Evolutionary conservation across 2,888 invertebrate species (phyloP).

Genomic region (Strigamia crassipes): DNA sequence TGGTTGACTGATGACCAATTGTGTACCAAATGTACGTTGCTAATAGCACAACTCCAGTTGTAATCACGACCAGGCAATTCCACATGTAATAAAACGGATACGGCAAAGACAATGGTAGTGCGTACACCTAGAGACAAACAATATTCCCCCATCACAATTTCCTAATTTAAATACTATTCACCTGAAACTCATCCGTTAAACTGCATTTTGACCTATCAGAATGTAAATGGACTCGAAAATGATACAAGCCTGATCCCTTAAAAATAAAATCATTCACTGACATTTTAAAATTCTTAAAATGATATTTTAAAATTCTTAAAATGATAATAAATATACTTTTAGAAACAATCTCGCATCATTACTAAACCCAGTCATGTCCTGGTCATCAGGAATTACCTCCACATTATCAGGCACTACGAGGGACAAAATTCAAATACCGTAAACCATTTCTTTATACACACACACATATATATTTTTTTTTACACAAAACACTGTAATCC

Average conservation of each 20-base stretch:
- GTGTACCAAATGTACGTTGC: slow-evolving; percentile 11
- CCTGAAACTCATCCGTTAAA: slow-evolving; percentile 8
- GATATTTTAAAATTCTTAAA: no score
- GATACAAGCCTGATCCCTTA: background rate
- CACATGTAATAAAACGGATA: slow-evolving; percentile 39
- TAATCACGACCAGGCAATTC: background rate
- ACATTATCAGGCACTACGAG: background rate
- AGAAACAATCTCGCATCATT: background rate
- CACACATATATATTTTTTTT: no score
- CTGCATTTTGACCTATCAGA: background rate
- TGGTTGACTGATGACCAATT: slow-evolving; percentile 1
- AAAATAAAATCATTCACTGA: no score
- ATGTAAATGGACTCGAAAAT: background rate
- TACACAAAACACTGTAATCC: slow-evolving; percentile 15
- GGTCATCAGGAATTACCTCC: background rate
- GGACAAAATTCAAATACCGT: background rate
- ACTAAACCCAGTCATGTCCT: background rate
- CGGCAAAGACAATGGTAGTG: background rate
- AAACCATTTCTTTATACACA: background rate
- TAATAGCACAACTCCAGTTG: background rate
- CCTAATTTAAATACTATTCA: background rate
- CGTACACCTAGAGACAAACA: background rate
- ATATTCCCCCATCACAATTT: no score
- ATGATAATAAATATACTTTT: background rate
- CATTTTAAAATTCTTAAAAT: no score